Percentiles rank a stretch among this genome's conserved stretches.
phyloP scores from a whole-genome alignment of 2,888 invertebrate species.

The Minunthozetes semirufus region DNA sequence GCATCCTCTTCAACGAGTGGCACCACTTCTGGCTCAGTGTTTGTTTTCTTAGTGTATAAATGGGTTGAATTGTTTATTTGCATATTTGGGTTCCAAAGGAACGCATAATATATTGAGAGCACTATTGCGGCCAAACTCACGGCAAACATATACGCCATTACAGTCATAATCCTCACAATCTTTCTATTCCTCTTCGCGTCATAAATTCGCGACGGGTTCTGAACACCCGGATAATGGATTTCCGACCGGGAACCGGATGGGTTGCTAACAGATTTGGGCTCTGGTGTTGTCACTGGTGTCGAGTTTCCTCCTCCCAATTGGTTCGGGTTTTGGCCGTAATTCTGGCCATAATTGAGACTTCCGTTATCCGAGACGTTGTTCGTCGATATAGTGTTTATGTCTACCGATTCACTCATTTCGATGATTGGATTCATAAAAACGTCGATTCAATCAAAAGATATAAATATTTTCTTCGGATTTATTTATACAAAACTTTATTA shows the following conservation, averaged over 20 bases:
- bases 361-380: constrained; percentile 19
- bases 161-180: constrained; percentile 40
- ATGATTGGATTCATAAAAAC: no score
- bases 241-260: constrained; percentile 33
- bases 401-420: neutral
- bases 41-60: neutral
- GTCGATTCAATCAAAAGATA: no score
- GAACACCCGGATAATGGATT: constrained; percentile 39
- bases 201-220: constrained; percentile 39
- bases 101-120: constrained; percentile 41
- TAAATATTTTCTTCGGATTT: no score
- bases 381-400: neutral
- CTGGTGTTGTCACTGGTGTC: constrained; percentile 28
- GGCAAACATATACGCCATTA: constrained; percentile 42
- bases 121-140: constrained; percentile 42
- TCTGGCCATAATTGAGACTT: neutral
- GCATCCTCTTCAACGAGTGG: neutral
- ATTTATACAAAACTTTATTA: no score
- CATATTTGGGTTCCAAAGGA: constrained; percentile 41
- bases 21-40: neutral
- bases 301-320: neutral
- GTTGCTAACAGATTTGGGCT: constrained; percentile 29
- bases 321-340: no score
- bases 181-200: constrained; percentile 41
- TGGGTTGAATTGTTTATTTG: constrained; percentile 1